Conservation (phyloP, 1,140 invertebrate species). For the Globodera ellingtonae region DNA sequence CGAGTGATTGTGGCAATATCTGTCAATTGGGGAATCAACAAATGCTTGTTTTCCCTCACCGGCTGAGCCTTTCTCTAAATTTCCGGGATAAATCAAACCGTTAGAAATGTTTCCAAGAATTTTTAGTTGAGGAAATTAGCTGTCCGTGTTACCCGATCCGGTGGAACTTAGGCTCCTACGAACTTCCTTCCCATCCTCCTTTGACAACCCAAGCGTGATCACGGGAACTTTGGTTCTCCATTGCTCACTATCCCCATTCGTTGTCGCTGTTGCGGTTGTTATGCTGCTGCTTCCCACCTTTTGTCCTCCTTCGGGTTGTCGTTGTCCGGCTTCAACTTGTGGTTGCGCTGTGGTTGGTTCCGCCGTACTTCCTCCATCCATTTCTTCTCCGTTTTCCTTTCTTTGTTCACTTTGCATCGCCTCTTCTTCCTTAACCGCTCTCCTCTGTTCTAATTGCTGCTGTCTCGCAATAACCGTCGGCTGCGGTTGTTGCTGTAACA, state of each 20-base stretch:
- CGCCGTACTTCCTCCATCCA: not conserved
- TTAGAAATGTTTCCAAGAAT: too few species aligned
- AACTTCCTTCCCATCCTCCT: not conserved
- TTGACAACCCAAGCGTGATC: not conserved
- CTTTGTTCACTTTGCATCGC: not conserved
- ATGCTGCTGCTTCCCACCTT: not conserved
- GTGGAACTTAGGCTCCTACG: not conserved
- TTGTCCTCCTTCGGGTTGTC: not conserved
- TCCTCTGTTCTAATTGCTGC: slow-evolving; percentile 8
- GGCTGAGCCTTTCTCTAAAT: too few species aligned
- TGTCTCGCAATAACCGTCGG: not conserved
- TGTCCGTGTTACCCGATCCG: too few species aligned
- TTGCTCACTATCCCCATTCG: not conserved
- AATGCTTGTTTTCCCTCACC: too few species aligned
- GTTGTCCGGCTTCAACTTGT: not conserved
- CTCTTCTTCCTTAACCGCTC: not conserved
- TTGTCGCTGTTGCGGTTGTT: not conserved
- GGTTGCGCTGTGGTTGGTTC: not conserved
- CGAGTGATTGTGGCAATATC: not conserved
- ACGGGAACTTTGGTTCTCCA: not conserved
- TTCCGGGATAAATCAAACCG: too few species aligned
- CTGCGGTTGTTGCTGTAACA: not conserved
- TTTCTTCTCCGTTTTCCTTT: too few species aligned
- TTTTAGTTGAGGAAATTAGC: too few species aligned
- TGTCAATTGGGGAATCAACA: not conserved